Evolutionary conservation across 2,888 invertebrate genomes (phyloP).

Genomic region (Mycalesis mineus): DNA sequence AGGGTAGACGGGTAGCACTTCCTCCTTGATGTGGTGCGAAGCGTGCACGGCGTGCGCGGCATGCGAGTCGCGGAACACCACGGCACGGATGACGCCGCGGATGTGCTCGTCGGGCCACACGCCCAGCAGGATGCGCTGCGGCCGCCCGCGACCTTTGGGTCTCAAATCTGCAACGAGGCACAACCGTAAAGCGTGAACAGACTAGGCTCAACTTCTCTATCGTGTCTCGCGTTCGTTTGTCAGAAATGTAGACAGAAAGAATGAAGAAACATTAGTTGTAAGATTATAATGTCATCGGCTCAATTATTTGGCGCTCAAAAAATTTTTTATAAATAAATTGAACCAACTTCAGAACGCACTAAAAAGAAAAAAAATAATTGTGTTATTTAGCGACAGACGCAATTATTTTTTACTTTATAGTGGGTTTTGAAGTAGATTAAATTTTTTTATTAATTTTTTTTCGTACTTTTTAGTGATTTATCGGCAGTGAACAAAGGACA

Average conservation of each 20-base stretch:
- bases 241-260: neutral
- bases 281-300: too few species aligned
- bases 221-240: neutral
- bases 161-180: slow-evolving; percentile 84
- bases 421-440: too few species aligned
- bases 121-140: slow-evolving; percentile 92
- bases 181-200: slow-evolving; percentile 74
- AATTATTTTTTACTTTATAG: too few species aligned
- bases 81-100: slow-evolving; percentile 93
- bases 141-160: slow-evolving; percentile 93
- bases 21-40: slow-evolving; percentile 89
- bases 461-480: too few species aligned
- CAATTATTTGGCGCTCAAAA: too few species aligned
- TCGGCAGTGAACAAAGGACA: too few species aligned
- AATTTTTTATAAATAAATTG: too few species aligned
- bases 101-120: slow-evolving; percentile 97
- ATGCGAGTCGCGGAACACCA: slow-evolving; percentile 92
- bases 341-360: too few species aligned
- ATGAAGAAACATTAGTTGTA: too few species aligned
- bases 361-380: too few species aligned
- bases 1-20: slow-evolving; percentile 70
- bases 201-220: slow-evolving; percentile 35
- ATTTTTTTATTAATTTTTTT: too few species aligned
- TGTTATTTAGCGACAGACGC: too few species aligned
- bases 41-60: slow-evolving; percentile 79